Conservation (phyloP, 2,888 invertebrate species). For the Axea sp. region DNA sequence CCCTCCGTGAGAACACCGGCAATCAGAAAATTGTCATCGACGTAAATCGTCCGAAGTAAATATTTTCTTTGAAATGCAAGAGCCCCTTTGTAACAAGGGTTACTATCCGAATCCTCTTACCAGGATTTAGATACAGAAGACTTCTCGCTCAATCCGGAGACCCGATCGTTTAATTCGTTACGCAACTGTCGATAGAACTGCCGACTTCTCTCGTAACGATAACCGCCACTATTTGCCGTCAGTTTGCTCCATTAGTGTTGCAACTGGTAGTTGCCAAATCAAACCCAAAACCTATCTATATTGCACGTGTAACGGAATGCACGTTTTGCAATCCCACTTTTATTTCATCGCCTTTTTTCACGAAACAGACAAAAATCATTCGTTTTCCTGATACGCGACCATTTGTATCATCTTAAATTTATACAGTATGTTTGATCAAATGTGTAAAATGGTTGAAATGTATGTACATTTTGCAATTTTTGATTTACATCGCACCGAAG, state of each 20-base stretch:
- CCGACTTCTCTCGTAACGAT: conserved; percentile 39
- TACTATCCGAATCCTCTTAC: conserved; percentile 47
- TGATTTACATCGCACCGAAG: too few species aligned
- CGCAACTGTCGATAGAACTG: conserved; percentile 37
- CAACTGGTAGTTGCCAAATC: conserved; percentile 31
- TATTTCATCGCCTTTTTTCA: too few species aligned
- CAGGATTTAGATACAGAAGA: conserved; percentile 31
- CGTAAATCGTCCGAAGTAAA: conserved; percentile 5
- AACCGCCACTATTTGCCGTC: conserved; percentile 56
- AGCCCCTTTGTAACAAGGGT: conserved; percentile 31
- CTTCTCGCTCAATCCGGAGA: conserved; percentile 20
- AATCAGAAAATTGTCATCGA: conserved; percentile 11
- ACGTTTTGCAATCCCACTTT: too few species aligned
- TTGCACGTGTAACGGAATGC: conserved; percentile 9
- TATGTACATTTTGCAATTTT: too few species aligned
- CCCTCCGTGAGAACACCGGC: conserved; percentile 7
- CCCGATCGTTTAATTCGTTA: conserved; percentile 52
- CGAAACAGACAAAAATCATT: too few species aligned
- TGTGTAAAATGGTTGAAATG: too few species aligned
- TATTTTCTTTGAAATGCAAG: conserved; percentile 21
- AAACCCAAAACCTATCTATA: conserved; percentile 33
- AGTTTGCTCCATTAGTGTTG: conserved; percentile 23
- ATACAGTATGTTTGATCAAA: too few species aligned
- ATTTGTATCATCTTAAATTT: conserved; percentile 21
- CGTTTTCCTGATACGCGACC: conserved; percentile 23